A percentile compares a stretch with the other conserved stretches of the same genome.
Evolutionary conservation across 2,113 vertebrate genomes (phyloP).

Genomic region (Hydrochoerus hydrochaeris): DNA sequence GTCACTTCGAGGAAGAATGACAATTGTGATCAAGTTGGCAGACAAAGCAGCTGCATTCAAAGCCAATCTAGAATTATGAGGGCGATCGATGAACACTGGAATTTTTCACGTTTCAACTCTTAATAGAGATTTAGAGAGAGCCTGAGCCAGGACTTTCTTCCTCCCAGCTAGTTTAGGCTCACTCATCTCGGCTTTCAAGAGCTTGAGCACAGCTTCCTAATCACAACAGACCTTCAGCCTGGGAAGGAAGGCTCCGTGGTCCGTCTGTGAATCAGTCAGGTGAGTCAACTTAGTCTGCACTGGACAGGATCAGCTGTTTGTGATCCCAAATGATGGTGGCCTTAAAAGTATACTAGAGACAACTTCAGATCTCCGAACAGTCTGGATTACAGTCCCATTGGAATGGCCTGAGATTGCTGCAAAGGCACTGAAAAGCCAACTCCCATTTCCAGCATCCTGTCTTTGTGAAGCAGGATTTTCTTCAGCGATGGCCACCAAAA

Average conservation of each 20-base stretch:
- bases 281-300: neutral
- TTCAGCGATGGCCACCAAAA: neutral
- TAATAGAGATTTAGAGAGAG: neutral
- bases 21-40: neutral
- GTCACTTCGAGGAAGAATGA: neutral
- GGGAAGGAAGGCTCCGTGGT: neutral
- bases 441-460: neutral
- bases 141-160: neutral
- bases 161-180: neutral
- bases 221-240: neutral
- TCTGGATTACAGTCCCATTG: neutral
- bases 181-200: neutral
- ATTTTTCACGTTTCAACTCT: neutral
- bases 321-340: neutral
- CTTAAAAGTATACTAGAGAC: neutral
- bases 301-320: neutral
- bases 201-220: neutral
- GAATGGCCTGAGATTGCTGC: neutral
- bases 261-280: neutral
- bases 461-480: neutral
- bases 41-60: neutral
- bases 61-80: neutral
- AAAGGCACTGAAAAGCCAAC: neutral
- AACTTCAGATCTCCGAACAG: neutral
- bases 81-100: neutral